Evolutionary conservation across 2,888 invertebrate species (phyloP), one percentile per base, ranked within the genome.

Genomic region (Latheticus oryzae): DNA sequence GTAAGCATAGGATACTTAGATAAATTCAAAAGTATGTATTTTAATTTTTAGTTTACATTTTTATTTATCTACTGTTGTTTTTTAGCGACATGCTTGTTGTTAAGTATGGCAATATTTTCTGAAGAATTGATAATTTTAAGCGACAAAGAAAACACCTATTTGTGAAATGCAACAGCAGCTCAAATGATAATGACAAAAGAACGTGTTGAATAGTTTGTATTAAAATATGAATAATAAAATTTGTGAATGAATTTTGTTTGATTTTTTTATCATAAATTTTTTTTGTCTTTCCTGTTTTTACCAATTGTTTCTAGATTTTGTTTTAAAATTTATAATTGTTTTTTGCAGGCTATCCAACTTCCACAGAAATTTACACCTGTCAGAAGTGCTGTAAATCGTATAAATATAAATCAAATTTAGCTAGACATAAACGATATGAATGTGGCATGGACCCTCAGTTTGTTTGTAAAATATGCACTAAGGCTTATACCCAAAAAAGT

Each of bases 401-500:
- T 55, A 70, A 65, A 42, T 66, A 69, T 26, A 68, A 68, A 38
- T 68, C 68, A 26, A 68, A 68, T 35, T 55, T 88, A 65, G 78
- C 83, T 11, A 52, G 89, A 58, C 90, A 90, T 73, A 82, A 87
- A 63, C 86, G 85, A 68, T 87, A 87, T 73, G 90, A 90, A 76
- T 90, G 89, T 17, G 53, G 60, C 9, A 66, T 67, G 24, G 48
- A 40, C 1, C 65, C 66, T 0, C 65, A 51, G 38, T 66, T 65
- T 28, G 48, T 32, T 8, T 69, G 69, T 45, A 24, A 42, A 3
- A 32, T 54, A 8, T 68, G 69, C 30, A 48, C 50, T 16, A 69
- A 60, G 43, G 63, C 51, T 11, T 68, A 64, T 35, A 62, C 65
- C 8, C 67, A 66, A 38, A 67, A 63, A 63, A 80, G 80, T 62